Evolutionary conservation across 2,888 invertebrate species (phyloP), one percentile per base, ranked within the genome.

Genomic region (Rutpela maculata): DNA sequence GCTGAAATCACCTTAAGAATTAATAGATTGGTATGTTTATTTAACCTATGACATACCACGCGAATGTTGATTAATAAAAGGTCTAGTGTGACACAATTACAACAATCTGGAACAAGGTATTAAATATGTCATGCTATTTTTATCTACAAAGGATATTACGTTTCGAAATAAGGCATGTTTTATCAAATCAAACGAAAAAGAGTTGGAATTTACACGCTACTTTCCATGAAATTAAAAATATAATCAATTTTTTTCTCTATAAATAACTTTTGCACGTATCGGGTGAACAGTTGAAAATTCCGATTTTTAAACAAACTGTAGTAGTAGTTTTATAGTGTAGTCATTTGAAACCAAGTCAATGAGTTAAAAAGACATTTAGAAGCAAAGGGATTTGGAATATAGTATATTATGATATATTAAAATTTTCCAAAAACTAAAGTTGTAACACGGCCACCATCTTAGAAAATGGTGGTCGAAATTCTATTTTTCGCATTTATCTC

Each of bases 21-120:
- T 59, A 70, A 38, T 70, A 70, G 38, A 59, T 59, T 19, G 26
- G 22, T 55, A 19, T 50, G 43, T 70, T 68, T 57, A 31, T 56
- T 38, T 70, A 70, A 70, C 69, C 69, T 31, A 59, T 59, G 69
- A 70, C 69, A 70, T 70, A 70, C 59, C 69, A 70, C 69, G 69
- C 69, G 38, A 70, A 59, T 59, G 59, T 38, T 18, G 69, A 69
- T 56, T 69, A 69, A 59, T 70, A 70, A 70, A 70, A 59, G 22
- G 38, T 55, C 19, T 17, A 59, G 38, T 70, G 69, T 70, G 59
- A 38, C 69, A 68, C 56, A 70, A 70, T 59, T 59, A 59, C 59
- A 26, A 57, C 18, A 18, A 18, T 38, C 31, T 70, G 38, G 59
- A 70, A 67, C 67, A 55, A 55, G 55, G 67, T 22, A 67, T 67